These are phyloP conservation scores for Acridotheres tristis DNA, from an alignment of 2,797 vertebrate genomes.

Conservation along the genomic window DNA sequence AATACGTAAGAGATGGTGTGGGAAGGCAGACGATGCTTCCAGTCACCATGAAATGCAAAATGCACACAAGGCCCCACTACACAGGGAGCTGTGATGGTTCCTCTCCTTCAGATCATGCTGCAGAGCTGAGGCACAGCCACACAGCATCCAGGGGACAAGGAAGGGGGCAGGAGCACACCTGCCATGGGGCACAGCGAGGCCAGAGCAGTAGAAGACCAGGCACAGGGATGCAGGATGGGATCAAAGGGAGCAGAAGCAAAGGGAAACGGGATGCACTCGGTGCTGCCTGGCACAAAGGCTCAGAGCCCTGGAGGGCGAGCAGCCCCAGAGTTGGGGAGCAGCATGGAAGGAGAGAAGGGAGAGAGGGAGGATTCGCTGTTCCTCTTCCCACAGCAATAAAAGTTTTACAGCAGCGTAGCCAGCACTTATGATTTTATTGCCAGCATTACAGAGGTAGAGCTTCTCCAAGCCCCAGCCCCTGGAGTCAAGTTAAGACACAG, in stretches of 20 bases:
- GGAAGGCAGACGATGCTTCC: neutral
- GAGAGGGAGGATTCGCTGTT: neutral
- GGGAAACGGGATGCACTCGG: neutral
- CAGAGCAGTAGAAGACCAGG: neutral
- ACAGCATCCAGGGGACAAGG: neutral
- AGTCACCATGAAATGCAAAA: neutral
- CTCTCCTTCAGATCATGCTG: fast-evolving
- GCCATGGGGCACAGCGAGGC: fast-evolving
- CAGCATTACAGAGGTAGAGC: slow-evolving; percentile 32
- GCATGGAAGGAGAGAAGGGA: neutral
- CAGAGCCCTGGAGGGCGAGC: neutral
- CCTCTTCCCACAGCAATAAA: slow-evolving; percentile 20
- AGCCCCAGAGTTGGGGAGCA: neutral
- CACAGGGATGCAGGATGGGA: neutral
- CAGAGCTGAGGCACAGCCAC: neutral
- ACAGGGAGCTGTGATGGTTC: neutral
- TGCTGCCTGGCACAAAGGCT: neutral
- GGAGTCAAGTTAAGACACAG: slow-evolving; percentile 31
- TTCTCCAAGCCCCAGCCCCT: slow-evolving; percentile 26
- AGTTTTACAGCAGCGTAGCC: slow-evolving; percentile 23
- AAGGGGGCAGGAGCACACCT: neutral
- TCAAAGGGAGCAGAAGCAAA: neutral
- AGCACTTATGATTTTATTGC: slow-evolving; percentile 33
- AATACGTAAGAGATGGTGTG: slow-evolving; percentile 22
- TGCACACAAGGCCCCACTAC: neutral